These are phyloP conservation scores for Smittia aterrima DNA, from an alignment of 2,888 invertebrate species.

Conservation along the genomic window DNA sequence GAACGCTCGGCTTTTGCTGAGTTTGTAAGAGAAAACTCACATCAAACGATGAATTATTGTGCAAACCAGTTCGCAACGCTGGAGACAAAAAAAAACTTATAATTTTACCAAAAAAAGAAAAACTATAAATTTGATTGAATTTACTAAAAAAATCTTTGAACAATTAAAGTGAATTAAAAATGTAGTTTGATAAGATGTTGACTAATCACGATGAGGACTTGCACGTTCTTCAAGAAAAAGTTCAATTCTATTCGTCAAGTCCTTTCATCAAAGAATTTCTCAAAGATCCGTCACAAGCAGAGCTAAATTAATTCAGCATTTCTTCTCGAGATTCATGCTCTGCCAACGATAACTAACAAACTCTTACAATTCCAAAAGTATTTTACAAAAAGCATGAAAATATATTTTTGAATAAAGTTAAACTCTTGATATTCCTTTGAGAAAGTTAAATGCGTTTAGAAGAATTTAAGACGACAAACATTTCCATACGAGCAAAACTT, in stretches of 20 bases:
- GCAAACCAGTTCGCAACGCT: too few species aligned
- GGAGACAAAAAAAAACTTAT: neutral
- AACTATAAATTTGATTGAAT: neutral
- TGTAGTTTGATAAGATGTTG: too few species aligned
- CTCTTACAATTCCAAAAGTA: neutral
- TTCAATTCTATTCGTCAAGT: too few species aligned
- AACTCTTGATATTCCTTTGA: neutral
- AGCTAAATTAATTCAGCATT: neutral
- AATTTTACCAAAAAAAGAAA: neutral
- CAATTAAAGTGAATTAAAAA: neutral
- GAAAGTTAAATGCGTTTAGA: neutral
- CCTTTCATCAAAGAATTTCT: neutral
- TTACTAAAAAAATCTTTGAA: neutral
- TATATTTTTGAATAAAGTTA: slow-evolving; percentile 2
- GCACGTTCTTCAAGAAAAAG: too few species aligned
- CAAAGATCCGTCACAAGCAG: neutral
- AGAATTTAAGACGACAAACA: neutral
- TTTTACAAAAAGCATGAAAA: neutral
- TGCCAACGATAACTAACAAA: too few species aligned
- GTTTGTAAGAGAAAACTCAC: too few species aligned
- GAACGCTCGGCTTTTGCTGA: too few species aligned
- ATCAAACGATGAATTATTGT: too few species aligned
- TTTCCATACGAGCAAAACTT: neutral
- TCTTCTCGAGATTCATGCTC: neutral
- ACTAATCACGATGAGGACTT: too few species aligned